Percentiles rank a stretch among this genome's conserved stretches.
These are phyloP conservation scores for Euura lappo DNA, from an alignment of 1,140 invertebrate genomes.

Conservation along the genomic window DNA sequence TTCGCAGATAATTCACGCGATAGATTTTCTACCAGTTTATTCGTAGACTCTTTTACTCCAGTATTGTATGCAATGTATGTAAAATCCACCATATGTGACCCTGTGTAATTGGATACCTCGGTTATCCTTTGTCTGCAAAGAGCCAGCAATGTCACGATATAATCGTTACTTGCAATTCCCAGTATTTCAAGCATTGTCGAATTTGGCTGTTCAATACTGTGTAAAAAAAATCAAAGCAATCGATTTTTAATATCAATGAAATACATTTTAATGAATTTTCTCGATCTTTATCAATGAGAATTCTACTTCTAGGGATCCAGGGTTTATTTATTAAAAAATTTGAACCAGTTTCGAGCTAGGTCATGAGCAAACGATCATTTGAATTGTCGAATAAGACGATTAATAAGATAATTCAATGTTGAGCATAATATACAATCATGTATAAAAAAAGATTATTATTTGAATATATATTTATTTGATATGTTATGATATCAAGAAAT, in stretches of 20 bases:
- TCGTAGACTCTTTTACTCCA: too few relatives aligned
- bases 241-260: not conserved
- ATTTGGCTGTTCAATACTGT: too few relatives aligned
- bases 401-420: conserved; percentile 2
- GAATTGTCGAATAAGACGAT: not conserved
- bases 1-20: too few relatives aligned
- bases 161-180: not conserved
- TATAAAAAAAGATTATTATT: not conserved
- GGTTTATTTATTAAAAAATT: not conserved
- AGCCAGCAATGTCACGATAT: not conserved
- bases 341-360: not conserved
- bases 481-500: too few relatives aligned
- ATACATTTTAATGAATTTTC: not conserved
- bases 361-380: not conserved
- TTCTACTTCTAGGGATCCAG: too few relatives aligned
- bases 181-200: not conserved
- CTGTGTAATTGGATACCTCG: not conserved
- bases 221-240: too few relatives aligned
- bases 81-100: not conserved
- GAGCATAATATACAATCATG: not conserved
- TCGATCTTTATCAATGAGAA: not conserved
- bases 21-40: too few relatives aligned
- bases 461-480: conserved; percentile 5
- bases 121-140: not conserved
- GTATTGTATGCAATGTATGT: too few relatives aligned